Conservation (phyloP, 2,888 invertebrate genomes). For the Pasiphila rectangulata region DNA sequence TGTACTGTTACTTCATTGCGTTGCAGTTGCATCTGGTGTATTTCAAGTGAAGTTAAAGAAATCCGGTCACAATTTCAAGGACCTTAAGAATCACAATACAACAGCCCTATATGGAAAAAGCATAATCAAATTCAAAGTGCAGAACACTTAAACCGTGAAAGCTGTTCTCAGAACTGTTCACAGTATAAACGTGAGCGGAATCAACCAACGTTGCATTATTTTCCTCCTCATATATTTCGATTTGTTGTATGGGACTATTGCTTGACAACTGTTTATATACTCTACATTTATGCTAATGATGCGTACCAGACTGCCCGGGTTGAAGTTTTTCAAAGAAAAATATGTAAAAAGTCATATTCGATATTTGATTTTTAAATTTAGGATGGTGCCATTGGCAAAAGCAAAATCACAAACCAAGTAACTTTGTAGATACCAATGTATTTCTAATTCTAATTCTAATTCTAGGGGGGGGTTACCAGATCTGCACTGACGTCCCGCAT, state of each 20-base stretch:
- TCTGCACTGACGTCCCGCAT: no score
- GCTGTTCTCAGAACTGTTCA: conserved; percentile 63
- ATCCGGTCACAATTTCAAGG: neutral
- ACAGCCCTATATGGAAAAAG: conserved; percentile 36
- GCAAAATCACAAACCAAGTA: no score
- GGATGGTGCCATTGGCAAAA: no score
- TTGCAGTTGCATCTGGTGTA: conserved; percentile 51
- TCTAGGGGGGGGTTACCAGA: no score
- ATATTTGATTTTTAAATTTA: no score
- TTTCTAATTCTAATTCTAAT: no score
- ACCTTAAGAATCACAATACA: conserved; percentile 38
- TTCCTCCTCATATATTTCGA: conserved; percentile 47
- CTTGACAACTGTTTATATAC: conserved; percentile 36
- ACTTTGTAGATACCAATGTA: conserved; percentile 1
- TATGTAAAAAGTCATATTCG: no score
- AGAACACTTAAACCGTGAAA: conserved; percentile 64
- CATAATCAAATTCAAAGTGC: conserved; percentile 60
- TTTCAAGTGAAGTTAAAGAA: conserved; percentile 29
- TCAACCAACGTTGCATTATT: conserved; percentile 51
- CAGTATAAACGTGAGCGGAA: conserved; percentile 52
- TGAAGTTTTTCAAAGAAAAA: neutral
- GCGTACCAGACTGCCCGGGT: conserved; percentile 7
- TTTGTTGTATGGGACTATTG: conserved; percentile 37
- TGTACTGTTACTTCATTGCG: conserved; percentile 21
- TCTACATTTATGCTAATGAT: conserved; percentile 24